Base-by-base conservation (phyloP, 2,113 vertebrate species). In the Crypturellus undulatus region DNA sequence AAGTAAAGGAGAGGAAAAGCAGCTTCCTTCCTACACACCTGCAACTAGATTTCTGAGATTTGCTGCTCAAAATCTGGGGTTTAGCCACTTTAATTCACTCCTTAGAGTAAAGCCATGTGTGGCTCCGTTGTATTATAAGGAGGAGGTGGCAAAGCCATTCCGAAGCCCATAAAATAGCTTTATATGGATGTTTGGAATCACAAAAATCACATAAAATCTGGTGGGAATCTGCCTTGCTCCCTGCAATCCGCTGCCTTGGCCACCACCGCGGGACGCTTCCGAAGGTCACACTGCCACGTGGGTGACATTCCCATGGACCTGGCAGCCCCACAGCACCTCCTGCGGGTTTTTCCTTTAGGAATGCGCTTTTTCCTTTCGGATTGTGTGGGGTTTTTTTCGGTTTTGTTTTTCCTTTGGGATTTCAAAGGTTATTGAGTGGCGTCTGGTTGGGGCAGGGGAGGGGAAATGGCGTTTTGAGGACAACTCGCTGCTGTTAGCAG, bases 311-410 rank as follows among this genome's bases (percentile, higher is more conserved):
- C 73, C 75, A 30, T 1, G 1, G 22, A 49, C 32, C 60, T 38
- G 22, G 8, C 34, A 25, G 22, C 18, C 3, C 26, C 24, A 2
- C 36, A 9, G 18, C 32, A 20, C 26, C 34, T 52, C 72, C 68
- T 43, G 69, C 18, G 0, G 0, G 2, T 10, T 28, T 26, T 3
- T 10, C 36, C 18, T 45, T n/a, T 0, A 43, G 38, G 20, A 51
- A 49, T 49, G 21, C 21, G 10, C 49, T 22, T 49, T 49, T 49
- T 49, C 49, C 49, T 49, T 22, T 49, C 9, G 47, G 9, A 49
- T 49, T 49, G 45, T 47, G 45, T 17, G 18, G 8, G n/a, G n/a
- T n/a, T n/a, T 49, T 49, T 47, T 42, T 42, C 10, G 9, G 10
- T 11, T 42, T 42, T 43, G 12, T 49, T 49, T 49, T 49, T 22